phyloP scores from a whole-genome alignment of 1,140 invertebrate genomes.

The Panulirus ornatus region DNA sequence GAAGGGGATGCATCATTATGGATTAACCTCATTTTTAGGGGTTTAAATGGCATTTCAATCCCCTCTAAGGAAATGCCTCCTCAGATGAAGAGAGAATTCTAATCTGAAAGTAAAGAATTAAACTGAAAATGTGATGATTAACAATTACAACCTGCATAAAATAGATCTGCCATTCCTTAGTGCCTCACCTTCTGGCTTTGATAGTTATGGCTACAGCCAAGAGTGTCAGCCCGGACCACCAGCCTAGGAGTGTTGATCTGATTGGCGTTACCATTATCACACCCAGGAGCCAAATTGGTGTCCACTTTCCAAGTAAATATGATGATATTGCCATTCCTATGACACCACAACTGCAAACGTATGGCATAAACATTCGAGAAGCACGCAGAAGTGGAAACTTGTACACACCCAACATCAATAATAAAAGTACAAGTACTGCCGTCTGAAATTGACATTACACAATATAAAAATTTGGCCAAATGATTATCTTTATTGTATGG shows the following conservation, averaged over 20 bases:
- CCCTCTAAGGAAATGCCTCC: too few relatives aligned
- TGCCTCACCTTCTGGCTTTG: conserved; percentile 49
- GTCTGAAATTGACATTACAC: conserved; percentile 24
- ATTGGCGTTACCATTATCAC: neutral
- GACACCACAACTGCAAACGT: conserved; percentile 43
- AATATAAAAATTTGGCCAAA: neutral
- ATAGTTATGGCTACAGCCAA: conserved; percentile 29
- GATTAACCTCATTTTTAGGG: too few relatives aligned
- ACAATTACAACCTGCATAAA: neutral
- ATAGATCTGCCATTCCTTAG: neutral
- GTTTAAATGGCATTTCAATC: too few relatives aligned
- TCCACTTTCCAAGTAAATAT: conserved; percentile 49
- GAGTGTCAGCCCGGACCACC: conserved; percentile 42
- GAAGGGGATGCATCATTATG: too few relatives aligned
- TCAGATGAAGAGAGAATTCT: too few relatives aligned
- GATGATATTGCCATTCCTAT: conserved; percentile 36
- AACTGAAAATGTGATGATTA: neutral
- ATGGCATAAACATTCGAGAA: conserved; percentile 47
- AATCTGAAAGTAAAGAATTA: neutral
- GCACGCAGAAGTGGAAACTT: conserved; percentile 21
- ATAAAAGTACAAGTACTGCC: conserved; percentile 31
- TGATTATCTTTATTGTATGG: too few relatives aligned
- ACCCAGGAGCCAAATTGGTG: conserved; percentile 50
- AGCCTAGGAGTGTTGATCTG: conserved; percentile 30
- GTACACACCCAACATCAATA: conserved; percentile 24